These are phyloP conservation scores for Choreutis nemorana DNA, from an alignment of 2,888 invertebrate genomes.

Conservation along the genomic window DNA sequence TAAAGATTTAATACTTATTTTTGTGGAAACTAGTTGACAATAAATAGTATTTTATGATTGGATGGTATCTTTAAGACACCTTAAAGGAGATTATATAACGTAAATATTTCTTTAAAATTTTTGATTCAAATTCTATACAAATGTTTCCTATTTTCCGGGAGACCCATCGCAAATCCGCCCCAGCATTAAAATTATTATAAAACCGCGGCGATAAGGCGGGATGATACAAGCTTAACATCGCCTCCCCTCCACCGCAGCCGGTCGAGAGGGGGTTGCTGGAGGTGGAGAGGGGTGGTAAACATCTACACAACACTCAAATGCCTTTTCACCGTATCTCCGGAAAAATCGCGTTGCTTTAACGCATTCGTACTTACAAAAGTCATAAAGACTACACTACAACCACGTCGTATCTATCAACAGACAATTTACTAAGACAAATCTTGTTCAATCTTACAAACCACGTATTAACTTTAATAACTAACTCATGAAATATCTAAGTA, in stretches of 20 bases:
- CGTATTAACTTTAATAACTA: neutral
- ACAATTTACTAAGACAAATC: no score
- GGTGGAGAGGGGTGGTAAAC: no score
- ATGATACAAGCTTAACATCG: slow-evolving; percentile 51
- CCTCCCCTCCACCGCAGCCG: slow-evolving; percentile 17
- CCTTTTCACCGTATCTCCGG: slow-evolving; percentile 46
- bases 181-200: slow-evolving; percentile 64
- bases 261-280: no score
- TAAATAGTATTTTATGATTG: no score
- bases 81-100: no score
- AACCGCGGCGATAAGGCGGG: slow-evolving; percentile 52
- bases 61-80: no score
- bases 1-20: no score
- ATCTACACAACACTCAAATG: slow-evolving; percentile 46
- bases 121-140: no score
- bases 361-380: neutral
- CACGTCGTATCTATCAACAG: neutral
- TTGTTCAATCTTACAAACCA: neutral
- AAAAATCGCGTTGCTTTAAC: slow-evolving; percentile 30
- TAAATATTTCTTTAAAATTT: no score
- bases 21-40: no score
- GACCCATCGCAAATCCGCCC: no score
- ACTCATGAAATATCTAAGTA: neutral
- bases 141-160: no score
- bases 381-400: neutral